Percentiles rank a stretch among this genome's conserved stretches.
Conservation (phyloP, 2,113 vertebrate species). For the Mixornis gularis region DNA sequence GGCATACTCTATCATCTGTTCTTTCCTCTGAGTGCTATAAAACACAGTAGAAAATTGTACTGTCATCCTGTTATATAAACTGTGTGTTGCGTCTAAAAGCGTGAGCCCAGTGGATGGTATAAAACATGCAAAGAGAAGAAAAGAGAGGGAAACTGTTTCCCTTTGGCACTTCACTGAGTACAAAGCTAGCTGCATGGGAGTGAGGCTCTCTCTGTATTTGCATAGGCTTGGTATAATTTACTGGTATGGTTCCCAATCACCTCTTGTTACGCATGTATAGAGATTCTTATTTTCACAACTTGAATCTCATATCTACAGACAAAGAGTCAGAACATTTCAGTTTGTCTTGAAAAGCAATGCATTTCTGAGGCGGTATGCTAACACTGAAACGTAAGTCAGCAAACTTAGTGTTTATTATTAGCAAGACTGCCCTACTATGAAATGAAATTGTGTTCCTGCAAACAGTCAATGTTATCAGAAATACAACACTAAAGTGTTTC, state of each 20-base stretch:
- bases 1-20: neutral
- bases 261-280: neutral
- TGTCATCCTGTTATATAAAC: neutral
- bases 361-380: neutral
- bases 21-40: neutral
- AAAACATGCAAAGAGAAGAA: neutral
- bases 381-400: neutral
- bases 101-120: neutral
- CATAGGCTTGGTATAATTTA: neutral
- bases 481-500: neutral
- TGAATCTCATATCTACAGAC: neutral
- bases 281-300: neutral
- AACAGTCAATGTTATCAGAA: neutral
- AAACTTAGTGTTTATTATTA: neutral
- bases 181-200: neutral
- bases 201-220: neutral
- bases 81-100: neutral
- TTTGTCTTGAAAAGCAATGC: neutral
- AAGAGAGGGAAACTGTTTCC: neutral
- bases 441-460: neutral
- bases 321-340: neutral
- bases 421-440: neutral
- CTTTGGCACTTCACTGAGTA: neutral
- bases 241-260: neutral
- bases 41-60: neutral